These are phyloP conservation scores for Neria commutata DNA, from an alignment of 2,888 invertebrate genomes.

Conservation along the genomic window DNA sequence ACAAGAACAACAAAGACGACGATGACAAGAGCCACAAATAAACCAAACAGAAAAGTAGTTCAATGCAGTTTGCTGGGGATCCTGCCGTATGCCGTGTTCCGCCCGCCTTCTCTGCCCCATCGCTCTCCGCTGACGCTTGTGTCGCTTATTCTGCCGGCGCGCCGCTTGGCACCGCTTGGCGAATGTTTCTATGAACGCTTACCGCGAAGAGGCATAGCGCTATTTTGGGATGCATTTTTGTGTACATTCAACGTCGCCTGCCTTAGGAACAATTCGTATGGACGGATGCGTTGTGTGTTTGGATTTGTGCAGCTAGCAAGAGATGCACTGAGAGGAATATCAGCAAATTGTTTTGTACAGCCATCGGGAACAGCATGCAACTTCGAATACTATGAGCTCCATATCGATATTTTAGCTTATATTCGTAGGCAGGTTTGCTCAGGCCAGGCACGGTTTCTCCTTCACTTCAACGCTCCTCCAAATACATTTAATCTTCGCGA, in stretches of 20 bases:
- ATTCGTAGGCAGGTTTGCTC: too few species aligned
- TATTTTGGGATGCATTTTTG: conserved; percentile 17
- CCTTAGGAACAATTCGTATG: not conserved
- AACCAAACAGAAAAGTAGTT: conserved; percentile 50
- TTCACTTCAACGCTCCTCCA: too few species aligned
- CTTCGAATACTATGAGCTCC: too few species aligned
- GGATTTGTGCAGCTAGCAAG: too few species aligned
- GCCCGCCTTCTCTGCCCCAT: conserved; percentile 11
- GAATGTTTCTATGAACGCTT: not conserved
- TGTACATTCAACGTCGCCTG: not conserved
- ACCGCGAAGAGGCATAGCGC: not conserved
- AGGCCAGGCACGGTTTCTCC: too few species aligned
- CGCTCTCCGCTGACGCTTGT: conserved; percentile 9
- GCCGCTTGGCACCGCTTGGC: not conserved
- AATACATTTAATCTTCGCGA: too few species aligned
- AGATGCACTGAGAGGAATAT: conserved; percentile 13
- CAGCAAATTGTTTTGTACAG: too few species aligned
- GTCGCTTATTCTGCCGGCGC: not conserved
- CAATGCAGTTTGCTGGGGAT: conserved; percentile 58
- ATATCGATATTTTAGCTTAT: too few species aligned
- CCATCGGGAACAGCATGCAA: too few species aligned
- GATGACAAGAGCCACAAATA: conserved; percentile 34
- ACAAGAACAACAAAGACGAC: conserved; percentile 33
- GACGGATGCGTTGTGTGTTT: not conserved
- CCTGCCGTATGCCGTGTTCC: conserved; percentile 31